Evolutionary conservation across 2,797 vertebrate genomes (phyloP).

Genomic region (Benthosema pterotum): DNA sequence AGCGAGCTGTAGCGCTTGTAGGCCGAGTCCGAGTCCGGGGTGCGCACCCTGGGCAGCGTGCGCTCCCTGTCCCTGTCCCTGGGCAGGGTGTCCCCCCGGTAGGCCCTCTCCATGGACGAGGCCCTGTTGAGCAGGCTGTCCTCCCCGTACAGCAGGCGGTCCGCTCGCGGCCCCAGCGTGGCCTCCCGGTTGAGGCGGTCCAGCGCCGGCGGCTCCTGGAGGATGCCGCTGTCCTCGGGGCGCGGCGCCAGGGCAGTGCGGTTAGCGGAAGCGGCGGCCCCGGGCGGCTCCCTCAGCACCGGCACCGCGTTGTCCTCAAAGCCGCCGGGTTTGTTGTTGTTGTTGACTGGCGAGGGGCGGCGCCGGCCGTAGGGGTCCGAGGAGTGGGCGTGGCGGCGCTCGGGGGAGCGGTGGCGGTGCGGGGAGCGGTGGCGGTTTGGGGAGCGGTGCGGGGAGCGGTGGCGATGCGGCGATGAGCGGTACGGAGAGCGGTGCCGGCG

Average conservation of each 20-base stretch:
- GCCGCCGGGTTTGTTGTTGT: constrained; percentile 58
- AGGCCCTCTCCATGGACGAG: constrained; percentile 61
- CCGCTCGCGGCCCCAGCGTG: constrained; percentile 45
- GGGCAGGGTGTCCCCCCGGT: constrained; percentile 59
- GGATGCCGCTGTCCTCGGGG: constrained; percentile 60
- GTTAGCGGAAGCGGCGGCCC: constrained; percentile 42
- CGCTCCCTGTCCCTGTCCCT: constrained; percentile 53
- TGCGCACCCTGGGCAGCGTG: constrained; percentile 67
- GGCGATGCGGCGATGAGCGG: constrained; percentile 74
- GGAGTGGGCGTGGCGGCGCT: constrained; percentile 68
- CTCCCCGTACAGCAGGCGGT: constrained; percentile 41
- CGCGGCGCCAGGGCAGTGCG: constrained; percentile 26
- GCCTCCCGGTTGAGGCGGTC: constrained; percentile 67
- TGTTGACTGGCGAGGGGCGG: constrained; percentile 58
- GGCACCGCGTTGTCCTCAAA: constrained; percentile 20
- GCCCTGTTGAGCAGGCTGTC: constrained; percentile 64
- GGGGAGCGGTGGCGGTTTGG: constrained; percentile 78
- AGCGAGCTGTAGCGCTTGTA: constrained; percentile 77
- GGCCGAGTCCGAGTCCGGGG: constrained; percentile 71
- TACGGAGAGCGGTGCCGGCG: constrained; percentile 63
- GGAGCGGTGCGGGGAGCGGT: constrained; percentile 72
- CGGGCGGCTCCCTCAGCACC: constrained; percentile 51
- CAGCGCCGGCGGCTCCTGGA: constrained; percentile 56
- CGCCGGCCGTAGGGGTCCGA: constrained; percentile 77
- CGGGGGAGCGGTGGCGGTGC: constrained; percentile 78